Conservation (phyloP, 2,113 vertebrate species). For the Panthera leo region DNA sequence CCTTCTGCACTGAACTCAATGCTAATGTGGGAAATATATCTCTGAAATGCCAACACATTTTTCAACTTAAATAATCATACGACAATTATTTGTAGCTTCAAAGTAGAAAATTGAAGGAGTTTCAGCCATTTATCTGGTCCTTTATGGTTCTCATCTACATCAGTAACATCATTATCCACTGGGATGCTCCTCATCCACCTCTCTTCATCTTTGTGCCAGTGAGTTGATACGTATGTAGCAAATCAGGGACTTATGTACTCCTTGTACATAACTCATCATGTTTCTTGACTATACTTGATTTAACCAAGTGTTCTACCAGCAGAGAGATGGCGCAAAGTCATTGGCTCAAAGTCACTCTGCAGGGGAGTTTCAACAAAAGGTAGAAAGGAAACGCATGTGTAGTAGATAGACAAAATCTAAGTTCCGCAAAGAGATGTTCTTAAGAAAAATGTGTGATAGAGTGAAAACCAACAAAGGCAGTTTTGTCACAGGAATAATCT, state of each 20-base stretch:
- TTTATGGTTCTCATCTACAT: neutral
- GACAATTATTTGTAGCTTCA: neutral
- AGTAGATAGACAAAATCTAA: neutral
- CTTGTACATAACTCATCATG: neutral
- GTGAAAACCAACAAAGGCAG: neutral
- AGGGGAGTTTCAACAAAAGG: neutral
- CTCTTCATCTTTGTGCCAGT: neutral
- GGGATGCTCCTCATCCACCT: neutral
- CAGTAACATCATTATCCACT: too few relatives aligned
- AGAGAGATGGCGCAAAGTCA: too few relatives aligned
- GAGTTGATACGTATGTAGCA: neutral
- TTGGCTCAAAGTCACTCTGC: neutral
- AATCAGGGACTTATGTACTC: neutral
- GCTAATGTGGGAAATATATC: neutral
- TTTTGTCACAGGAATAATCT: neutral
- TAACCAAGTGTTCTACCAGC: neutral
- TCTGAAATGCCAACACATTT: neutral
- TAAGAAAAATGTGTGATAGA: neutral
- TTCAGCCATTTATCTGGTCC: neutral
- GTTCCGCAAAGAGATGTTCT: neutral
- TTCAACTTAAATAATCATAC: neutral
- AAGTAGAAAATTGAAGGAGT: neutral
- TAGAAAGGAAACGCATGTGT: neutral
- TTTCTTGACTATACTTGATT: neutral
- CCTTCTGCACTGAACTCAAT: neutral